phyloP scores from a whole-genome alignment of 2,113 vertebrate genomes.

The Genyomyrus donnyi region DNA sequence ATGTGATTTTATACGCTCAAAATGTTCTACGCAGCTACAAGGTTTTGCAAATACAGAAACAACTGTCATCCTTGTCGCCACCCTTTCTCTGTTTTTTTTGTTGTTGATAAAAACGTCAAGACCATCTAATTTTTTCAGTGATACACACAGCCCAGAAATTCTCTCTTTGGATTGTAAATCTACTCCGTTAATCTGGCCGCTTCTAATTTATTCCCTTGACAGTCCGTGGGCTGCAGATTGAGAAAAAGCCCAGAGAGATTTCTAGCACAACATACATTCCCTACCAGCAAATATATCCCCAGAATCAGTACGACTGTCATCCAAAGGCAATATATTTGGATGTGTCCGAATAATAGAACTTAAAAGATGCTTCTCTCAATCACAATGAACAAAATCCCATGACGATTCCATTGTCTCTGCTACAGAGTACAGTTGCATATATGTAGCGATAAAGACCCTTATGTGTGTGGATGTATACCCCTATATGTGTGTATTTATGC shows the following conservation, averaged over 20 bases:
- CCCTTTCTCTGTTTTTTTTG: neutral
- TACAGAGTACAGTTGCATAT: no score
- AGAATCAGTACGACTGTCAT: neutral
- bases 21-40: neutral
- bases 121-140: constrained; percentile 33
- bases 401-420: no score
- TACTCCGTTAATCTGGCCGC: constrained; percentile 64
- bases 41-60: neutral
- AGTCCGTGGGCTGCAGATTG: constrained; percentile 59
- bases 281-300: neutral
- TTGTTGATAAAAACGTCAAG: neutral
- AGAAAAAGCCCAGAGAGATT: constrained; percentile 45
- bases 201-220: constrained; percentile 50
- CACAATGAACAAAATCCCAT: neutral
- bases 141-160: constrained; percentile 54
- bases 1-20: neutral
- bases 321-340: neutral
- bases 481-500: no score
- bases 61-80: neutral
- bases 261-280: constrained; percentile 36
- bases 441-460: no score
- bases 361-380: neutral
- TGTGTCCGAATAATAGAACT: neutral
- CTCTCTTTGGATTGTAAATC: constrained; percentile 66
- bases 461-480: no score